Evolutionary conservation across 2,888 invertebrate species (phyloP).

Genomic region (Coelinius sp.): DNA sequence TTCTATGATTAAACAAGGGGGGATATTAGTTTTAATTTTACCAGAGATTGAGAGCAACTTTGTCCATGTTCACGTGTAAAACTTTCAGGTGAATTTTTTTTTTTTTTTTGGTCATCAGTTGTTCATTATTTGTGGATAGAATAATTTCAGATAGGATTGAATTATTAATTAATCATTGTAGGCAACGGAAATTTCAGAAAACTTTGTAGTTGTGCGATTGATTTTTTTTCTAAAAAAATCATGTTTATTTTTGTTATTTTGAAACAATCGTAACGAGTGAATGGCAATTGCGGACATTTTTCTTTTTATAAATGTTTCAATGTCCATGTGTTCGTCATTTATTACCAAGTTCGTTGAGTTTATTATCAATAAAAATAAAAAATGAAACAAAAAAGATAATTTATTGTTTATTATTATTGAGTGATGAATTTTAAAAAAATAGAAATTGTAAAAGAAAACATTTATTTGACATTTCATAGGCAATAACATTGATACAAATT

Average conservation of each 20-base stretch:
- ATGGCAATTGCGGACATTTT: background rate
- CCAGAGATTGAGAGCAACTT: background rate
- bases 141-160: background rate
- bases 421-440: background rate
- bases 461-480: constrained; percentile 63
- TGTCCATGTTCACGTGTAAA: background rate
- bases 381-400: constrained; percentile 15
- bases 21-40: background rate
- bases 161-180: background rate
- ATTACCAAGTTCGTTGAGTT: constrained; percentile 21
- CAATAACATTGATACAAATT: constrained; percentile 62
- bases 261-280: background rate
- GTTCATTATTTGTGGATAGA: background rate
- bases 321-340: constrained; percentile 17
- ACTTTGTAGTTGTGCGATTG: background rate
- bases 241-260: background rate
- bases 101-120: background rate
- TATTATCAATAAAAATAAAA: constrained; percentile 4
- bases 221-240: background rate
- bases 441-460: constrained; percentile 54
- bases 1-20: constrained; percentile 75
- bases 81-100: background rate
- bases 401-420: background rate
- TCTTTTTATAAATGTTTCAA: background rate
- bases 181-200: background rate